Percentiles rank a stretch among this genome's conserved stretches.
Evolutionary conservation across 2,113 vertebrate genomes (phyloP).

Genomic region (Ptilorrhoa leucosticta): DNA sequence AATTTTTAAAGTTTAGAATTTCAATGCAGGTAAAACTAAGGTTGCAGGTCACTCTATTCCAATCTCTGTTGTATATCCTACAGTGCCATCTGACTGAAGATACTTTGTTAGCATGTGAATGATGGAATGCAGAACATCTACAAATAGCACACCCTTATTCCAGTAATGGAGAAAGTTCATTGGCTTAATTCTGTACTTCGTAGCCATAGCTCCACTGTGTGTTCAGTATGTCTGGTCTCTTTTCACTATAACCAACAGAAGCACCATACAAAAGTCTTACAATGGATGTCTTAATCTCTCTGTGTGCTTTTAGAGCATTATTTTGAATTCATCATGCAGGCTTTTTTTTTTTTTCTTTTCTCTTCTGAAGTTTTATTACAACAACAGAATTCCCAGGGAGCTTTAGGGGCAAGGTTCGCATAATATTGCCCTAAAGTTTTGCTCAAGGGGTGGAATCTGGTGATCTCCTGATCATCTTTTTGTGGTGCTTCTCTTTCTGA

Average conservation of each 20-base stretch:
- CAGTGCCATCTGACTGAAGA: conserved; percentile 11
- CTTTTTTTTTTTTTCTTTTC: conserved; percentile 53
- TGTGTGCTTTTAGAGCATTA: conserved; percentile 82
- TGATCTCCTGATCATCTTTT: conserved; percentile 68
- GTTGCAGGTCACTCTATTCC: neutral
- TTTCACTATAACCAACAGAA: conserved; percentile 81
- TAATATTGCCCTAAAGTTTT: conserved; percentile 80
- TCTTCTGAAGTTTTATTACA: conserved; percentile 84
- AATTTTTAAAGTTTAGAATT: neutral
- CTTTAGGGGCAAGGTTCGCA: conserved; percentile 81
- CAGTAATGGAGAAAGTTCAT: conserved; percentile 67
- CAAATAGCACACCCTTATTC: conserved; percentile 42
- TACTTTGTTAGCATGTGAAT: neutral
- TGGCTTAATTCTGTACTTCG: conserved; percentile 67
- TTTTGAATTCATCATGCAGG: conserved; percentile 81
- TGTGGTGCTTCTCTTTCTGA: conserved; percentile 71
- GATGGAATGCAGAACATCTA: conserved; percentile 6
- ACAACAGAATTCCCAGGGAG: conserved; percentile 87
- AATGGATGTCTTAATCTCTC: conserved; percentile 85
- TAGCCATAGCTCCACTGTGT: conserved; percentile 73
- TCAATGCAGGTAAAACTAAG: neutral
- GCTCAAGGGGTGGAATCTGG: conserved; percentile 68
- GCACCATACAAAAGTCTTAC: conserved; percentile 82
- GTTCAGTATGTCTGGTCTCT: conserved; percentile 77
- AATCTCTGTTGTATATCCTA: neutral